Base-by-base conservation (phyloP, 2,113 vertebrate genomes). In the Triplophysa siluroides region DNA sequence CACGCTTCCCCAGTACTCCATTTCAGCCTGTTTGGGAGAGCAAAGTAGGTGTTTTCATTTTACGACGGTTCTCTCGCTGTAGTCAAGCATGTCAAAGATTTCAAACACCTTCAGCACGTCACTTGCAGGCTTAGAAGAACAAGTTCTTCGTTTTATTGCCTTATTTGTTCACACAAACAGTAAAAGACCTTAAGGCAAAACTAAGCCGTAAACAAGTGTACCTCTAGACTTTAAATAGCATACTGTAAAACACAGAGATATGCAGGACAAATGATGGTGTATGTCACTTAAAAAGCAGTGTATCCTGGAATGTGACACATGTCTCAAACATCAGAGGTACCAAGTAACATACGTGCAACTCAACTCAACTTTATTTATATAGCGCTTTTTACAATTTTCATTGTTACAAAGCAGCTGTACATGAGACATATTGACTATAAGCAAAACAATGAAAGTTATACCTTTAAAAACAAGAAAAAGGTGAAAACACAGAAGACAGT, bases 141-240 rank as follows among this genome's bases (percentile, higher is more conserved):
- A 60, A 81, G 83, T 79, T 81, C 70, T 75, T 47, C 1, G 12
- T 76, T 81, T 84, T 78, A 78, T 78, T 8, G 76, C 73, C 75
- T 26, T 78, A 43, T 78, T 84, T 60, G 76, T 67, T 78, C 47
- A 14, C 10, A 71, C 58, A 79, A 50, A 79, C 60, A 78, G 62
- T 23, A 73, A 61, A 73, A 65, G n/a, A 45, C 14, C 60, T 63
- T 24, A n/a, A 50, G 50, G 64, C 47, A 26, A 73, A 41, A 47
- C 50, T 16, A 12, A 18, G 38, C 63, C 18, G n/a, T 21, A 58
- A 21, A 58, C 54, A n/a, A 9, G 2, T n/a, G 19, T 45, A 45
- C 43, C 43, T 43, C 7, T 43, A 43, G 41, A 45, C n/a, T 58
- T n/a, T 21, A 56, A 56, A 19, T 56, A 56, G 54, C 19, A 10